Base-by-base conservation (phyloP, 2,113 vertebrate species). In the Rhinogobius similis region DNA sequence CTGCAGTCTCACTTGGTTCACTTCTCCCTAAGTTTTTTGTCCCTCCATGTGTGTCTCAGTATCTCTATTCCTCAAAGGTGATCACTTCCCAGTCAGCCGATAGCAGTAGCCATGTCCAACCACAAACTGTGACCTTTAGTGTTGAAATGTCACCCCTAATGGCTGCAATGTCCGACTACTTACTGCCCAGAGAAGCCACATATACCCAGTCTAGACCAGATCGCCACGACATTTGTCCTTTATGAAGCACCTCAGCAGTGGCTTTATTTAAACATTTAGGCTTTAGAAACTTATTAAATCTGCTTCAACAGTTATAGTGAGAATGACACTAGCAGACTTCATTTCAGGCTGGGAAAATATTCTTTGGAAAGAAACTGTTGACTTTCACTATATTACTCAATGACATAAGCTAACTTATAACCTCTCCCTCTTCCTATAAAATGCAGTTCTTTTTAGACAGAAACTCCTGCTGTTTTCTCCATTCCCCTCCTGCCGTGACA, bases 131-230 rank as follows among this genome's bases (percentile, higher is more conserved):
- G 89, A 90, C 86, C 82, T 92, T 91, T 88, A 76, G 70, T 76
- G 65, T 3, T 64, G 75, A 90, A 91, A 90, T 89, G 85, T 84
- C 86, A 87, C 84, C 85, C 84, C 78, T 88, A 87, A 90, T 89
- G 82, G 79, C 59, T 46, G 65, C 84, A 82, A 86, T 86, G 81
- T 85, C 82, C 68, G 48, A 82, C 70, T 86, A 81, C 86, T 82
- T 81, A 82, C 78, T 79, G 65, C 73, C 75, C 70, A 27, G 67
- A 68, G 73, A 70, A 78, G 69, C 65, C 78, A 70, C 76, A 72
- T 75, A 72, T 77, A 70, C 75, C 68, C 73, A 32, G 5, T 65
- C 77, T 56, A 61, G 44, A 76, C 68, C 66, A 53, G 24, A 43
- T 70, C 55, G 50, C 62, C 26, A 18, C 73, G 78, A 74, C 82